Evolutionary conservation across 2,888 invertebrate genomes (phyloP).

Genomic region (Endotricha flammealis): DNA sequence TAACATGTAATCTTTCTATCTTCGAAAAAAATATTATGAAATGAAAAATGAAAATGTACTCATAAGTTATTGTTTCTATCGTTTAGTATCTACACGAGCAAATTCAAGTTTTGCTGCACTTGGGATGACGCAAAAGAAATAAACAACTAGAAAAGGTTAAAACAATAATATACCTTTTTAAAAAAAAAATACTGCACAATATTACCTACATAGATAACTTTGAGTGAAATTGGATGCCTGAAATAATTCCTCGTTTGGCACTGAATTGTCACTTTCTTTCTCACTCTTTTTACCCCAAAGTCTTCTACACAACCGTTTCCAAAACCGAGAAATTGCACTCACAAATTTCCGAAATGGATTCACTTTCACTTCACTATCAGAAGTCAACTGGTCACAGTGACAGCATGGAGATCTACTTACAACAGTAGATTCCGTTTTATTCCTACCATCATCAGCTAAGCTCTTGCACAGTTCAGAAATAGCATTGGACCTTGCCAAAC

Average conservation of each 20-base stretch:
- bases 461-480: constrained; percentile 48
- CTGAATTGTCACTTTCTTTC: constrained; percentile 19
- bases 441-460: constrained; percentile 33
- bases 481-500: constrained; percentile 39
- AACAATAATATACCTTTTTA: too few relatives aligned
- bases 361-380: constrained; percentile 26
- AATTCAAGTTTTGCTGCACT: too few relatives aligned
- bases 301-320: constrained; percentile 30
- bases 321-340: constrained; percentile 23
- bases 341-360: constrained; percentile 32
- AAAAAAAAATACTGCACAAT: constrained; percentile 26
- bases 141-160: too few relatives aligned
- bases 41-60: too few relatives aligned
- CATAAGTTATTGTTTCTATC: too few relatives aligned
- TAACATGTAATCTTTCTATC: too few relatives aligned
- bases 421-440: constrained; percentile 35
- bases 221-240: constrained; percentile 32
- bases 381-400: constrained; percentile 43
- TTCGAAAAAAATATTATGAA: too few relatives aligned
- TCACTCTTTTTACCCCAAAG: constrained; percentile 10
- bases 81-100: too few relatives aligned
- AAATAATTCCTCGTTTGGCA: constrained; percentile 18
- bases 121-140: too few relatives aligned
- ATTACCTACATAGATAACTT: constrained; percentile 61
- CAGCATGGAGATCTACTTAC: constrained; percentile 52